These are phyloP conservation scores for Gambusia yucatana DNA, from an alignment of 2,797 vertebrate species.

Conservation along the genomic window DNA sequence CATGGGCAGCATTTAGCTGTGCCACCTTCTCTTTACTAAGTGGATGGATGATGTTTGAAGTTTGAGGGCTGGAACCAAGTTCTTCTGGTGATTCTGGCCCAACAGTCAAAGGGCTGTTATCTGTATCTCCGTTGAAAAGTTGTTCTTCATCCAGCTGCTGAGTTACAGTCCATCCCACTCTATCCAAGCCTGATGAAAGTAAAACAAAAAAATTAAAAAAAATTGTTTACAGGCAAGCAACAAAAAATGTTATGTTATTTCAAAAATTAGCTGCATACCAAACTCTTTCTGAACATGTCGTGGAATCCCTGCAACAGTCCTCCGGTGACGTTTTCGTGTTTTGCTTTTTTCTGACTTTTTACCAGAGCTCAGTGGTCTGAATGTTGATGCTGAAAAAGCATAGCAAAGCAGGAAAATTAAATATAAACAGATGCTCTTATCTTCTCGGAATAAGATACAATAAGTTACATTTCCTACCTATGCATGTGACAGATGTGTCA, in stretches of 20 bases:
- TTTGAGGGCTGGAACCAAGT: conserved; percentile 56
- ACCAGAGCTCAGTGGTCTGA: conserved; percentile 80
- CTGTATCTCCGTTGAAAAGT: conserved; percentile 64
- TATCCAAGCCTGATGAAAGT: conserved; percentile 76
- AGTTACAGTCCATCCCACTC: conserved; percentile 65
- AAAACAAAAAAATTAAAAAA: neutral
- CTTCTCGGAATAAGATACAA: neutral
- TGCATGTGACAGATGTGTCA: neutral
- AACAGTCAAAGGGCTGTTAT: conserved; percentile 73
- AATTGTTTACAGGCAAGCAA: neutral
- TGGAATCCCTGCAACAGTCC: conserved; percentile 88
- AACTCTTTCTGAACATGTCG: conserved; percentile 93
- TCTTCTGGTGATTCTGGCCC: conserved; percentile 60
- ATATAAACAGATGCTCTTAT: neutral
- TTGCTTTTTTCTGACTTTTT: conserved; percentile 75
- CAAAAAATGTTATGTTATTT: neutral
- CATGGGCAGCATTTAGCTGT: conserved; percentile 74
- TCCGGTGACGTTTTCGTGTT: conserved; percentile 81
- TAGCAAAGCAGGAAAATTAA: neutral
- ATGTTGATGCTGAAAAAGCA: conserved; percentile 77
- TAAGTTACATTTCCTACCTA: neutral
- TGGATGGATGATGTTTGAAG: conserved; percentile 57
- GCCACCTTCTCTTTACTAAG: conserved; percentile 67
- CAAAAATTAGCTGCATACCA: conserved; percentile 76
- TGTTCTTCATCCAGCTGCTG: conserved; percentile 61